A percentile compares a stretch with the other conserved stretches of the same genome.
phyloP scores from a whole-genome alignment of 2,113 vertebrate species.

The Vulpes lagopus region DNA sequence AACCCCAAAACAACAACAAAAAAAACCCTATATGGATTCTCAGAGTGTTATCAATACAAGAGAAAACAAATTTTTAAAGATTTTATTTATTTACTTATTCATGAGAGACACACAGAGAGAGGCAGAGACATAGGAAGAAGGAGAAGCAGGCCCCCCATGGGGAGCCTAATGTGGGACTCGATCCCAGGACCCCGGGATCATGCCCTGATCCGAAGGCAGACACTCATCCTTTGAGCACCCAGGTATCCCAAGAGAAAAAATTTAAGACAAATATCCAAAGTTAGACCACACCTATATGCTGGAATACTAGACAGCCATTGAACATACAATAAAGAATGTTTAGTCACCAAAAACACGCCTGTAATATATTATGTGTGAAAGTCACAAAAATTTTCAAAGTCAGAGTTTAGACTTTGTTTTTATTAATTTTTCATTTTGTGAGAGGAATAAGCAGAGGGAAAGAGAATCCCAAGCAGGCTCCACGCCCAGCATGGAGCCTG shows the following conservation, averaged over 20 bases:
- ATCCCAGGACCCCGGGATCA: no score
- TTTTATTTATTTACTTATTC: no score
- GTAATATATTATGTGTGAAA: neutral
- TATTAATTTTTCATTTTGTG: neutral
- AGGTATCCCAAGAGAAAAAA: neutral
- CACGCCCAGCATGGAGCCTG: neutral
- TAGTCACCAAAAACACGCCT: neutral
- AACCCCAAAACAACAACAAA: neutral
- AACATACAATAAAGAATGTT: neutral
- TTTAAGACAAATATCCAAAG: conserved; percentile 36
- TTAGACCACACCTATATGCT: neutral
- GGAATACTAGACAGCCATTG: neutral
- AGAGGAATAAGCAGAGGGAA: neutral
- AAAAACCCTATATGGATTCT: neutral
- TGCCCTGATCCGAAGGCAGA: no score
- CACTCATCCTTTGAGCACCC: no score
- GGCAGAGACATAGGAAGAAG: no score
- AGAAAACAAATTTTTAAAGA: neutral
- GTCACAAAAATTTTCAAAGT: neutral
- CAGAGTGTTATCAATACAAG: neutral
- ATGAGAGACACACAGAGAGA: no score
- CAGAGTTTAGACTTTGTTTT: neutral
- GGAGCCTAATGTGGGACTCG: no score
- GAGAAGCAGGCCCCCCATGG: no score
- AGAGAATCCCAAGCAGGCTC: neutral